Evolutionary conservation across 2,888 invertebrate genomes (phyloP).

Genomic region (Erynnis tages): DNA sequence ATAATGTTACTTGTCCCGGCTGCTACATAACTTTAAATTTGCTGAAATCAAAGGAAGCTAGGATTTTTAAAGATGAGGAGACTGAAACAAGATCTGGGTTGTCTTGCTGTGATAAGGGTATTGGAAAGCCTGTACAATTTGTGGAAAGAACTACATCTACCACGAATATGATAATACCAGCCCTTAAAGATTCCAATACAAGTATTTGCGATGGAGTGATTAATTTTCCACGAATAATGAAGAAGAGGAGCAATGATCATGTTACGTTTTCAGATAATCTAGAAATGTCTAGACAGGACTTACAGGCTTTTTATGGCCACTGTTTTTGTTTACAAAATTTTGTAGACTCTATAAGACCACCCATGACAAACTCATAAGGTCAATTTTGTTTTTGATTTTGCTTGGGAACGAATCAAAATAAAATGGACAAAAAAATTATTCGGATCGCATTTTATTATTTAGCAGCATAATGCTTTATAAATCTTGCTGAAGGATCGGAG

Average conservation of each 20-base stretch:
- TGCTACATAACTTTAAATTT: slow-evolving; percentile 49
- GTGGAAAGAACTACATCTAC: slow-evolving; percentile 45
- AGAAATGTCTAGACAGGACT: neutral
- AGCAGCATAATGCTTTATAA: slow-evolving; percentile 87
- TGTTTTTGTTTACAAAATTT: slow-evolving; percentile 53
- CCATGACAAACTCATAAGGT: slow-evolving; percentile 29
- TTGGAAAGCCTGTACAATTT: slow-evolving; percentile 34
- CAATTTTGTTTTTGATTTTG: slow-evolving; percentile 34
- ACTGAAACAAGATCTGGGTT: slow-evolving; percentile 43
- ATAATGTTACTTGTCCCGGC: slow-evolving; percentile 46
- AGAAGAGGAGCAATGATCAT: slow-evolving; percentile 33
- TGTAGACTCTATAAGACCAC: slow-evolving; percentile 58
- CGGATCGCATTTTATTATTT: slow-evolving; percentile 40
- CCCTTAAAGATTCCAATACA: slow-evolving; percentile 10
- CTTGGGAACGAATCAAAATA: neutral
- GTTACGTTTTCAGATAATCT: slow-evolving; percentile 40
- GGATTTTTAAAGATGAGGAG: slow-evolving; percentile 56
- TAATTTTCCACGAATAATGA: slow-evolving; percentile 19
- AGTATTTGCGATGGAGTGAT: slow-evolving; percentile 30
- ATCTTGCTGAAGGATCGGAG: slow-evolving; percentile 88
- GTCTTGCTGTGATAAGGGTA: slow-evolving; percentile 46
- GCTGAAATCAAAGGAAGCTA: slow-evolving; percentile 40
- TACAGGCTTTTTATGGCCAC: slow-evolving; percentile 26
- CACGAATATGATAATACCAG: slow-evolving; percentile 31
- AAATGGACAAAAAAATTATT: neutral